Conservation (phyloP, 1,140 invertebrate genomes). For the Trachymyrmex cornetzi region DNA sequence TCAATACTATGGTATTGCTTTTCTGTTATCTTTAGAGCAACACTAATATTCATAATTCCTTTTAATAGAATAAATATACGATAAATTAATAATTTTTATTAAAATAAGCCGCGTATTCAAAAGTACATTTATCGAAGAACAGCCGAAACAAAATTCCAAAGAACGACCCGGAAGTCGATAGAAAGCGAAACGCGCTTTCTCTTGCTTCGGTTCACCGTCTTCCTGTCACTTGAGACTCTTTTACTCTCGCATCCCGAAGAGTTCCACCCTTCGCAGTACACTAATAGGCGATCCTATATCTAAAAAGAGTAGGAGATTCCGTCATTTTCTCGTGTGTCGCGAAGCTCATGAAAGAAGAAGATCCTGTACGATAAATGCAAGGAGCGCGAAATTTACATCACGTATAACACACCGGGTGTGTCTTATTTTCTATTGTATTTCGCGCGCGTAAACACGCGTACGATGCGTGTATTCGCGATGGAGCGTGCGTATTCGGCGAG, state of each 20-base stretch:
- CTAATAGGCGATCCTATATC: slow-evolving; percentile 72
- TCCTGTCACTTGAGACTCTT: slow-evolving; percentile 77
- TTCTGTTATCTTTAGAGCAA: background rate
- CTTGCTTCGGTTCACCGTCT: slow-evolving; percentile 50
- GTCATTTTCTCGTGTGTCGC: background rate
- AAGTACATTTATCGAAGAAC: background rate
- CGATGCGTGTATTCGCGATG: background rate
- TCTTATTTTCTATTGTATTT: slow-evolving; percentile 12
- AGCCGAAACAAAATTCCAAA: slow-evolving; percentile 1
- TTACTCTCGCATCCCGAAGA: slow-evolving; percentile 52
- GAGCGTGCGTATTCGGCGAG: slow-evolving; percentile 29
- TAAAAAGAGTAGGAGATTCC: slow-evolving; percentile 58
- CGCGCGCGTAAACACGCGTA: background rate
- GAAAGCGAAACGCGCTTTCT: slow-evolving; percentile 66
- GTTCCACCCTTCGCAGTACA: slow-evolving; percentile 58
- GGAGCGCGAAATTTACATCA: background rate
- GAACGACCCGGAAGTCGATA: slow-evolving; percentile 70
- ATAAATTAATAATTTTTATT: background rate
- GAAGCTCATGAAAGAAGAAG: background rate
- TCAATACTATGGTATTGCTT: background rate
- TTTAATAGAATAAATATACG: too few species aligned
- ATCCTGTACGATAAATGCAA: background rate
- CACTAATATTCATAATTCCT: background rate
- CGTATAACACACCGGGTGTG: background rate
- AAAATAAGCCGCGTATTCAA: background rate